Conservation (phyloP, 2,797 vertebrate species). For the Takifugu rubripes region DNA sequence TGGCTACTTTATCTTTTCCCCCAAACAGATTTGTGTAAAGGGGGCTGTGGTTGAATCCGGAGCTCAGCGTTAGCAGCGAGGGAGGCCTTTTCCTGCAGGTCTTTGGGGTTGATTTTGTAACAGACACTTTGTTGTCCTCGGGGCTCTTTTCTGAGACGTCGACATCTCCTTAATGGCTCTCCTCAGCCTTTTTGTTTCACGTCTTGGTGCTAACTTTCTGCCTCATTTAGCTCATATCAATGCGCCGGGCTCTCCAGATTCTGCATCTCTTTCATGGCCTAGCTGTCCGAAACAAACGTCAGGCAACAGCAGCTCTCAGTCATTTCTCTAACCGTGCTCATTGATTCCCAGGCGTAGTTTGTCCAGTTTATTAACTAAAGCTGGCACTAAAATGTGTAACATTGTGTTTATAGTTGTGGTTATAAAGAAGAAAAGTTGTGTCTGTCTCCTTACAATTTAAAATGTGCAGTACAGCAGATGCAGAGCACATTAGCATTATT, state of each 20-base stretch:
- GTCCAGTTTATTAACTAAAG: conserved; percentile 4
- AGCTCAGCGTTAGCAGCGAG: conserved; percentile 47
- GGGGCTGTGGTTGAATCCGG: conserved; percentile 44
- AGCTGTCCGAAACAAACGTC: conserved; percentile 57
- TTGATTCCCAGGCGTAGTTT: conserved; percentile 29
- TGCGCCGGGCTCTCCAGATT: conserved; percentile 62
- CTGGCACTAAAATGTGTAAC: no score
- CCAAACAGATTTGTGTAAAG: conserved; percentile 19
- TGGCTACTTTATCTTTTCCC: conserved; percentile 24
- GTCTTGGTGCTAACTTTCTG: conserved; percentile 73
- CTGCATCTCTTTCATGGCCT: conserved; percentile 59
- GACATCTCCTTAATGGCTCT: conserved; percentile 75
- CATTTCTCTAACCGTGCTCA: conserved; percentile 15
- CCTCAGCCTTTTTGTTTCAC: conserved; percentile 72
- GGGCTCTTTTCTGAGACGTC: conserved; percentile 69
- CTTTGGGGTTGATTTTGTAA: conserved; percentile 45
- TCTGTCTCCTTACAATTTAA: no score
- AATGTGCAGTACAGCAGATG: no score
- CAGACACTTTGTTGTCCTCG: conserved; percentile 68
- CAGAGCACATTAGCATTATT: no score
- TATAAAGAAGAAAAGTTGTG: no score
- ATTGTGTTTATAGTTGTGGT: no score
- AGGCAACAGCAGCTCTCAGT: conserved; percentile 37
- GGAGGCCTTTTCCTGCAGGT: conserved; percentile 48
- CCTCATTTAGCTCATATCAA: conserved; percentile 78